These are phyloP conservation scores for Melierax canorus DNA, from an alignment of 2,113 vertebrate genomes.

Conservation along the genomic window DNA sequence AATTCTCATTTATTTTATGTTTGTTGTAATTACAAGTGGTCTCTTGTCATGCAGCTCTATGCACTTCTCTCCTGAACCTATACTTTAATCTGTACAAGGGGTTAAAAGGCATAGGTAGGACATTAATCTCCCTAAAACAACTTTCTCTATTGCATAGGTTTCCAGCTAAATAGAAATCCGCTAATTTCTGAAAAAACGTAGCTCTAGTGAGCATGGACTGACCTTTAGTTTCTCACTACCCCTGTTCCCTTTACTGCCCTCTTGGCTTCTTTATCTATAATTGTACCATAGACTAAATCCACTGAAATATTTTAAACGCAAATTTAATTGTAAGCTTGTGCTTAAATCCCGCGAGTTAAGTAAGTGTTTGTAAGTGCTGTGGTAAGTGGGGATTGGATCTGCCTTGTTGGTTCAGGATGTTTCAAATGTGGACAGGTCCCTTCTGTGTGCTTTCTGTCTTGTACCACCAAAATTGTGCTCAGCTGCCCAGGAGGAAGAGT, in stretches of 20 bases:
- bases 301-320: not conserved
- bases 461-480: not conserved
- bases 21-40: not conserved
- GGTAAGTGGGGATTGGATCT: not conserved
- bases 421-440: not conserved
- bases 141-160: not conserved
- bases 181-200: not conserved
- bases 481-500: not conserved
- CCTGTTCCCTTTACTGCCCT: not conserved
- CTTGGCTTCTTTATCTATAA: not conserved
- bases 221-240: not conserved
- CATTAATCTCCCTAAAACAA: not conserved
- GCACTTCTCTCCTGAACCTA: not conserved
- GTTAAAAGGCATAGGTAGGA: not conserved
- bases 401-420: not conserved
- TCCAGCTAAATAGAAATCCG: not conserved
- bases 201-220: not conserved
- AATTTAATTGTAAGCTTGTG: not conserved
- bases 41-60: not conserved
- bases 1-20: not conserved
- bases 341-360: rapidly evolving
- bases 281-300: not conserved
- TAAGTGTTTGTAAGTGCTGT: not conserved
- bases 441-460: not conserved
- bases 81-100: not conserved